Conservation (phyloP, 53 echinoderm and acorn worm genomes). For the Echinometra lucunter region DNA sequence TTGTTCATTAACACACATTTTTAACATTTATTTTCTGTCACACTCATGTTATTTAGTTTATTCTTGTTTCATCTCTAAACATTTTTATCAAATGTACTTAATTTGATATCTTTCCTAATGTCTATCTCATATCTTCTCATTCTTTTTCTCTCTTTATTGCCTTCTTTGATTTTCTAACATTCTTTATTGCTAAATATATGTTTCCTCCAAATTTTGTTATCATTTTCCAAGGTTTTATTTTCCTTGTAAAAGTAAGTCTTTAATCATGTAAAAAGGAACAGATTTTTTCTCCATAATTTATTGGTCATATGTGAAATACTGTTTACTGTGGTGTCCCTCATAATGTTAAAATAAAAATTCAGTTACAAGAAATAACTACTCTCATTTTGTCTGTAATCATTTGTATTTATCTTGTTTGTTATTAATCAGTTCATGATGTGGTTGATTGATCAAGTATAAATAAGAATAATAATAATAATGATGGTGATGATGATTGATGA, state of each 20-base stretch:
- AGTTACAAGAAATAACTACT: constrained; percentile 36
- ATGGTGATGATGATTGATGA: too few species aligned
- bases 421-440: too few species aligned
- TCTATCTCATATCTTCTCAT: not conserved
- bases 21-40: not conserved
- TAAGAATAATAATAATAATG: too few species aligned
- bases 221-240: constrained; percentile 59
- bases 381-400: not conserved
- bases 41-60: constrained; percentile 5
- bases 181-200: constrained; percentile 28
- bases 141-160: constrained; percentile 4
- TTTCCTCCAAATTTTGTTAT: constrained; percentile 25
- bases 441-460: too few species aligned
- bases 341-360: constrained; percentile 69
- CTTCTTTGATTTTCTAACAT: constrained; percentile 31
- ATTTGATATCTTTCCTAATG: not conserved
- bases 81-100: constrained; percentile 45
- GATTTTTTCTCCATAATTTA: constrained; percentile 65
- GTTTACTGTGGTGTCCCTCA: constrained; percentile 65
- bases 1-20: not conserved
- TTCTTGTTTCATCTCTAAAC: constrained; percentile 48
- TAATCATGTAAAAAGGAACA: constrained; percentile 39
- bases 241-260: constrained; percentile 57
- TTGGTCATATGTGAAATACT: constrained; percentile 69
- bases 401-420: too few species aligned